phyloP scores from a whole-genome alignment of 2,797 vertebrate species.

The Sciaenops ocellatus region DNA sequence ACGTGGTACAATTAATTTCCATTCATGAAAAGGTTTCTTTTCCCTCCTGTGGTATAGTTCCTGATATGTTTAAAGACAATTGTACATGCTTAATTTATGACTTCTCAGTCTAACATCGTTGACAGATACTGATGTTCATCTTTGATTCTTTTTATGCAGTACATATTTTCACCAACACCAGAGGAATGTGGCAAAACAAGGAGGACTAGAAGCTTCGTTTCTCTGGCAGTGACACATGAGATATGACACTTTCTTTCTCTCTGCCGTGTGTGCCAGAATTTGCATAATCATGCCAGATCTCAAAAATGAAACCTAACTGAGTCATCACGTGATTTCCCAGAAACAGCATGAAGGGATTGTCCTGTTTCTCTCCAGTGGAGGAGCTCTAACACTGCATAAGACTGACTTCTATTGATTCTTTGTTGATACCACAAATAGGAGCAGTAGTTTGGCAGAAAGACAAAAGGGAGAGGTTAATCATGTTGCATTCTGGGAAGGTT shows the following conservation, averaged over 20 bases:
- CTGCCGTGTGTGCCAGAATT: not conserved
- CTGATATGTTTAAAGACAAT: not conserved
- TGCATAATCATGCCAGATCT: not conserved
- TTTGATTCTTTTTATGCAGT: not conserved
- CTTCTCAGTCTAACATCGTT: not conserved
- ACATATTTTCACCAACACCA: not conserved
- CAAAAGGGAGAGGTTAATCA: not conserved
- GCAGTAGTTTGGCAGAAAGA: not conserved
- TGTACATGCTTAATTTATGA: not conserved
- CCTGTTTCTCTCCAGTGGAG: not conserved
- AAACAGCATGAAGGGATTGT: not conserved
- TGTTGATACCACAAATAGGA: not conserved
- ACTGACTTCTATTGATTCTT: not conserved
- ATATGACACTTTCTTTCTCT: rapidly evolving
- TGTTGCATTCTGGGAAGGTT: not conserved
- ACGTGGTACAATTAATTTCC: not conserved
- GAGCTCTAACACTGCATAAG: not conserved
- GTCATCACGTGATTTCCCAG: slow-evolving; percentile 55
- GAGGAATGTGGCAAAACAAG: slow-evolving; percentile 9
- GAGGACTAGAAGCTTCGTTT: not conserved
- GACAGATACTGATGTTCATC: too few species aligned
- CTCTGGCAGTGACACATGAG: too few species aligned
- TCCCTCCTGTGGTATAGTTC: too few species aligned
- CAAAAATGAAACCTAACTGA: slow-evolving; percentile 34
- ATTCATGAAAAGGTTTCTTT: not conserved